These are phyloP conservation scores for Drosophila meridionalis DNA, from an alignment of 2,888 invertebrate genomes.

Conservation along the genomic window DNA sequence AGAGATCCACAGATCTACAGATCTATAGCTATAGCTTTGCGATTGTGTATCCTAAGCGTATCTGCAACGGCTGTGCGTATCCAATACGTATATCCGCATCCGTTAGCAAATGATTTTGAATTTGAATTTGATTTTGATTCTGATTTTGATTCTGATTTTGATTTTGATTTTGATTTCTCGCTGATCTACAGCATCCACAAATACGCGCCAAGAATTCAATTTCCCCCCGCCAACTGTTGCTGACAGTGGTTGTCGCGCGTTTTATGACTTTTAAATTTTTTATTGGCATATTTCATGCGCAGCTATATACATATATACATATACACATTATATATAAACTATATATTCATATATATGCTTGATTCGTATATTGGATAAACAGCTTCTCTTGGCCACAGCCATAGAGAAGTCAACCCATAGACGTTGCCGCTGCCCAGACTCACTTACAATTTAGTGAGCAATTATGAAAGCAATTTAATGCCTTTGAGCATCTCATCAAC, in stretches of 20 bases:
- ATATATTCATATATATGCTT: slow-evolving; percentile 1
- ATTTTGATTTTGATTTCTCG: slow-evolving; percentile 22
- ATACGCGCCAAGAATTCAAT: slow-evolving; percentile 2
- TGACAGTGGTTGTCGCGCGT: slow-evolving; percentile 43
- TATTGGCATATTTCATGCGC: slow-evolving; percentile 49
- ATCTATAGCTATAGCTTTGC: neutral
- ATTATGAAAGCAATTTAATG: slow-evolving; percentile 42
- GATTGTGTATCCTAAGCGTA: slow-evolving; percentile 6
- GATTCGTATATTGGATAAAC: slow-evolving; percentile 18
- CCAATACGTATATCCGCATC: slow-evolving; percentile 24
- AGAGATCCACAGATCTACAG: slow-evolving; percentile 4
- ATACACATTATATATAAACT: neutral
- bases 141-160: slow-evolving; percentile 32
- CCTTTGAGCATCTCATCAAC: slow-evolving; percentile 21
- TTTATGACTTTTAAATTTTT: slow-evolving; percentile 51
- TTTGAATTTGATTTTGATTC: neutral
- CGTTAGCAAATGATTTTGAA: slow-evolving; percentile 4
- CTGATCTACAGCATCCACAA: slow-evolving; percentile 19
- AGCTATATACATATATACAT: neutral
- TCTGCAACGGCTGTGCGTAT: slow-evolving; percentile 3
- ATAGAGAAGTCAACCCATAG: slow-evolving; percentile 8
- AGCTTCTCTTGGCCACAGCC: slow-evolving; percentile 62
- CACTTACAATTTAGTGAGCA: slow-evolving; percentile 28
- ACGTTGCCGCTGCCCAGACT: neutral
- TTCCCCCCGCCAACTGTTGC: neutral